A percentile compares a stretch with the other conserved stretches of the same genome.
phyloP scores from a whole-genome alignment of 1,140 invertebrate genomes.

The Pararge aegeria region DNA sequence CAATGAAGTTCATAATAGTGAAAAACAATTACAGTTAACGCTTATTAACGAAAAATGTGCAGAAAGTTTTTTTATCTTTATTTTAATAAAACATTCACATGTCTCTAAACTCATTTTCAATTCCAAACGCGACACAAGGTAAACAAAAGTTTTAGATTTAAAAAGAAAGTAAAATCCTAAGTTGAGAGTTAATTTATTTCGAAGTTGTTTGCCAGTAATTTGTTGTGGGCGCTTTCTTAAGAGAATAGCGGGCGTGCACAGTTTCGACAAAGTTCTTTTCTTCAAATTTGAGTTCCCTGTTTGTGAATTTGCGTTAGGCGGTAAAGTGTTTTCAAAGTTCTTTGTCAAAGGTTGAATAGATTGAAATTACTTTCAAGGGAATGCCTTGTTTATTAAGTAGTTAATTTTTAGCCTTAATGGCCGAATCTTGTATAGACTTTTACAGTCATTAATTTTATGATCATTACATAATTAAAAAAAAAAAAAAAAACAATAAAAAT shows the following conservation, averaged over 20 bases:
- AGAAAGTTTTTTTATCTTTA: too few relatives aligned
- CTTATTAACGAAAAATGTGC: too few relatives aligned
- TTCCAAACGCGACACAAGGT: constrained; percentile 43
- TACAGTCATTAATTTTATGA: too few relatives aligned
- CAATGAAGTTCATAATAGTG: too few relatives aligned
- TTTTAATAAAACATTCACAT: constrained; percentile 7
- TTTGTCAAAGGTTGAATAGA: neutral
- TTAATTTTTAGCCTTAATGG: neutral
- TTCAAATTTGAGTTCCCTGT: constrained; percentile 7
- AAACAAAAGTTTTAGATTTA: constrained; percentile 66
- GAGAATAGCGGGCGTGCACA: constrained; percentile 4
- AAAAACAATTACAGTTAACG: too few relatives aligned
- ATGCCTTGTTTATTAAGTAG: neutral
- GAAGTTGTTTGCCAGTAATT: constrained; percentile 75
- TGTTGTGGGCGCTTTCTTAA: constrained; percentile 62
- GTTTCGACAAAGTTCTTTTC: constrained; percentile 5
- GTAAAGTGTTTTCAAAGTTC: constrained; percentile 1
- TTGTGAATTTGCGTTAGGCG: constrained; percentile 7
- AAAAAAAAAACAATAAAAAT: too few relatives aligned
- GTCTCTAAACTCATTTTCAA: constrained; percentile 15
- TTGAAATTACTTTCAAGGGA: neutral
- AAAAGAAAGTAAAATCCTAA: constrained; percentile 75
- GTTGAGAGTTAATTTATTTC: constrained; percentile 77
- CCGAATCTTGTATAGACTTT: neutral
- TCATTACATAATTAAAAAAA: too few relatives aligned